Evolutionary conservation across 2,797 vertebrate species (phyloP).

Genomic region (Anguilla megastoma): DNA sequence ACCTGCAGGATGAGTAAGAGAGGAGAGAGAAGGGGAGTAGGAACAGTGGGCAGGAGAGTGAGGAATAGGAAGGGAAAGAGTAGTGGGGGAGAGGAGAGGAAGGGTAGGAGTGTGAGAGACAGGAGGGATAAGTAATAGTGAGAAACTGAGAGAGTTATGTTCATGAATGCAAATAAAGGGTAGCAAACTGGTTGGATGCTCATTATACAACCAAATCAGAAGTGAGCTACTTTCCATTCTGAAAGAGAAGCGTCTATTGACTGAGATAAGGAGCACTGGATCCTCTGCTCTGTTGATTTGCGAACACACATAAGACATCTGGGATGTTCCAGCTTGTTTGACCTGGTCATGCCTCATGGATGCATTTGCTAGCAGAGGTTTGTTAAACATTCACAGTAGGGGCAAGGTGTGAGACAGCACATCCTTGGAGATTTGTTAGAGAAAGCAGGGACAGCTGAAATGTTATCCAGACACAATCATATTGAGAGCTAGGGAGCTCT

Average conservation of each 20-base stretch:
- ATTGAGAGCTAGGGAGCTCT: background rate
- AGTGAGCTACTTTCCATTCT: background rate
- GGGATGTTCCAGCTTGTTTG: background rate
- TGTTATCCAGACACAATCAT: background rate
- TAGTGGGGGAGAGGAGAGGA: background rate
- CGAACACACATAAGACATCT: background rate
- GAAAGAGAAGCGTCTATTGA: background rate
- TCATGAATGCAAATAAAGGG: background rate
- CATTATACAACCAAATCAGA: background rate
- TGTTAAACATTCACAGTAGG: background rate
- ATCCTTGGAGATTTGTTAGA: background rate
- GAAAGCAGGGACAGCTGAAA: background rate
- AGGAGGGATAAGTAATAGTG: background rate
- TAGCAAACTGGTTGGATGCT: background rate
- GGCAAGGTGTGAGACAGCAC: background rate
- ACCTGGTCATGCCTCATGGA: background rate
- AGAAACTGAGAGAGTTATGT: background rate
- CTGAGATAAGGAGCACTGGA: background rate
- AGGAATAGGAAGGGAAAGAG: constrained; percentile 16
- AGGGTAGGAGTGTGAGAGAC: background rate
- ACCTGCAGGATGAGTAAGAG: constrained; percentile 68
- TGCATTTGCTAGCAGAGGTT: background rate
- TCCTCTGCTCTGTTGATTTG: background rate
- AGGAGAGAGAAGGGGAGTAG: background rate
- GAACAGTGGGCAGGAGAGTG: constrained; percentile 25